phyloP scores from a whole-genome alignment of 2,888 invertebrate genomes.

The Stomorhina lunata region DNA sequence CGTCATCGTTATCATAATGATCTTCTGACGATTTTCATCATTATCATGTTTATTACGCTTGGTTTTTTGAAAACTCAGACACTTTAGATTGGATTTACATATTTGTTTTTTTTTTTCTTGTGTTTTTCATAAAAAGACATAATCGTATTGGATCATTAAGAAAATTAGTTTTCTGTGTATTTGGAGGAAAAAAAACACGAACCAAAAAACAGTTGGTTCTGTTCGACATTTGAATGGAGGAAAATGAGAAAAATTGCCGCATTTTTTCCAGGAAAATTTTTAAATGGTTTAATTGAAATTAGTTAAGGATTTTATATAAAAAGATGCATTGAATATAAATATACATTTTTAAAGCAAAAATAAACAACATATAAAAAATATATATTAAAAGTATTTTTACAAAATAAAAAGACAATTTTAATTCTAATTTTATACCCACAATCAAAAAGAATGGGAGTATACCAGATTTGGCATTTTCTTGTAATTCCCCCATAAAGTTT shows the following conservation, averaged over 20 bases:
- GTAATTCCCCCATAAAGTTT: too few species aligned
- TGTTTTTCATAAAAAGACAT: background rate
- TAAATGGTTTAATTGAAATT: conserved; percentile 72
- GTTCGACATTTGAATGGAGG: conserved; percentile 66
- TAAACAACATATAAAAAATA: background rate
- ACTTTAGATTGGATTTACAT: background rate
- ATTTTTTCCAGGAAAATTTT: conserved; percentile 72
- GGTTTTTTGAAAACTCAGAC: conserved; percentile 25
- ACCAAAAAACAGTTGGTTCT: conserved; percentile 46
- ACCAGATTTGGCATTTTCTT: too few species aligned
- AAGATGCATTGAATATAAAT: background rate
- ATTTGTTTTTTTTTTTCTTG: background rate
- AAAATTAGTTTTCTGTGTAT: conserved; percentile 57
- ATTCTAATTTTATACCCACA: too few species aligned
- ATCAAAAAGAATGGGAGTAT: too few species aligned
- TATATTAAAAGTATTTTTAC: background rate
- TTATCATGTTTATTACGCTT: background rate
- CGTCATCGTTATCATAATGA: conserved; percentile 42
- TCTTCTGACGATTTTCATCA: conserved; percentile 35
- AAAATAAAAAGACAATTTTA: background rate
- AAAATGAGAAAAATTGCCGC: conserved; percentile 51
- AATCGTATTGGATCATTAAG: conserved; percentile 63
- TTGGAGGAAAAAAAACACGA: conserved; percentile 29
- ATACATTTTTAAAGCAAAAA: background rate
- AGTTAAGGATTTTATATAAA: conserved; percentile 58